A percentile compares a stretch with the other conserved stretches of the same genome.
These are phyloP conservation scores for Loripinus fragilis DNA, from an alignment of 2,888 invertebrate genomes.

Conservation along the genomic window DNA sequence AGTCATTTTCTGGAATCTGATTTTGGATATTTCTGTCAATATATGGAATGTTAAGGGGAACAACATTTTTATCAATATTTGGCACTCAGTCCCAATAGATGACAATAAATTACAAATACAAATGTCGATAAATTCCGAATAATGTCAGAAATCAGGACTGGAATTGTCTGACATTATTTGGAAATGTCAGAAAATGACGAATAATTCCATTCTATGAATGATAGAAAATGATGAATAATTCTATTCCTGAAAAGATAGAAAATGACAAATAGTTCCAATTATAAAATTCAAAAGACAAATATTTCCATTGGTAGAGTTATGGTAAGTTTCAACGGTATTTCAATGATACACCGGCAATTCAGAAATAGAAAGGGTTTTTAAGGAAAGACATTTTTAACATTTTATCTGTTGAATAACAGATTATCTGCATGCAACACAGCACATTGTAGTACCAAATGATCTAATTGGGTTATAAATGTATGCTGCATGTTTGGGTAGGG, in stretches of 20 bases:
- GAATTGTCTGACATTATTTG: not conserved
- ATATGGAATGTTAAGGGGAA: not conserved
- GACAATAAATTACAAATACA: not conserved
- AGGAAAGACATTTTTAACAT: not conserved
- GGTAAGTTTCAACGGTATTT: not conserved
- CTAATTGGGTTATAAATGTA: not conserved
- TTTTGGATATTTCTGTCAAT: not conserved
- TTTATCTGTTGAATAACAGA: not conserved
- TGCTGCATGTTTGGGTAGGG: not conserved
- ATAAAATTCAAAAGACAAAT: not conserved
- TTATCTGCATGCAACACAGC: not conserved
- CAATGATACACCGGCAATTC: not conserved
- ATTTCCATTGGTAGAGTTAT: not conserved
- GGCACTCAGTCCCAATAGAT: not conserved
- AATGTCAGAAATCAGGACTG: not conserved
- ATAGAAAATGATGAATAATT: not conserved
- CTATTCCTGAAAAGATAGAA: not conserved
- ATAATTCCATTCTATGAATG: not conserved
- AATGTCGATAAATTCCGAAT: not conserved
- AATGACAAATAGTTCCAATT: not conserved
- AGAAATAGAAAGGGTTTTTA: not conserved
- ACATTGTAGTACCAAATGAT: not conserved
- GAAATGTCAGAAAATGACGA: constrained; percentile 1
- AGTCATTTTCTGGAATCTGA: not conserved
- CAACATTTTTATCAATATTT: not conserved